phyloP scores from a whole-genome alignment of 2,797 vertebrate species.

The Xiphophorus birchmanni region DNA sequence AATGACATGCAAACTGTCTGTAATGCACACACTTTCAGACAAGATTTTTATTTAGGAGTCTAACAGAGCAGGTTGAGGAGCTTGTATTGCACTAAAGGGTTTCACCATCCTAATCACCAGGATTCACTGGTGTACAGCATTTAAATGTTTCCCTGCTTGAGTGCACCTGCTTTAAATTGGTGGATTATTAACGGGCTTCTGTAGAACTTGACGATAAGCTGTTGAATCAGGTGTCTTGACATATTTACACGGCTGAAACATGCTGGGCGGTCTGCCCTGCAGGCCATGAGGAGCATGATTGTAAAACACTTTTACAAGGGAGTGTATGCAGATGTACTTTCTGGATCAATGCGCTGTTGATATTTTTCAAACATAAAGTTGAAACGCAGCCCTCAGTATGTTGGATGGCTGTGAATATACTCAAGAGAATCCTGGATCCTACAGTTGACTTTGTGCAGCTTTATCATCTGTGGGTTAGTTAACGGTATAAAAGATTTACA shows the following conservation, averaged over 20 bases:
- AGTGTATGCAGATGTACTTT: slow-evolving; percentile 3
- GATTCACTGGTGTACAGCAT: not conserved
- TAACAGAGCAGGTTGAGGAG: no score
- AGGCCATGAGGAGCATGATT: not conserved
- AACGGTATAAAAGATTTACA: not conserved
- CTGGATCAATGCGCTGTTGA: not conserved
- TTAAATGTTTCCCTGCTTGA: not conserved
- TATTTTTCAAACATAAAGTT: not conserved
- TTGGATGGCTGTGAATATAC: not conserved
- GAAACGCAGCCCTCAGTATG: not conserved
- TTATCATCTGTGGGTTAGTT: not conserved
- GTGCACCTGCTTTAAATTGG: not conserved
- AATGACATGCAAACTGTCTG: no score
- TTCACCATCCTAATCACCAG: not conserved
- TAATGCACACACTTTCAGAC: not conserved
- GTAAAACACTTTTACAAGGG: not conserved
- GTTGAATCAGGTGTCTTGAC: slow-evolving; percentile 4
- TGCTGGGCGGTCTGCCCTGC: not conserved
- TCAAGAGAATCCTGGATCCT: not conserved
- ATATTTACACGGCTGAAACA: not conserved
- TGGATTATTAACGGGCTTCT: not conserved
- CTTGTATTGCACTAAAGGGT: no score
- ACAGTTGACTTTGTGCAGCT: not conserved
- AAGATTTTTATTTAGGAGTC: no score
- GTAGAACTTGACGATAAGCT: slow-evolving; percentile 1